Evolutionary conservation across 2,113 vertebrate genomes (phyloP).

Genomic region (Danionella cerebrum): DNA sequence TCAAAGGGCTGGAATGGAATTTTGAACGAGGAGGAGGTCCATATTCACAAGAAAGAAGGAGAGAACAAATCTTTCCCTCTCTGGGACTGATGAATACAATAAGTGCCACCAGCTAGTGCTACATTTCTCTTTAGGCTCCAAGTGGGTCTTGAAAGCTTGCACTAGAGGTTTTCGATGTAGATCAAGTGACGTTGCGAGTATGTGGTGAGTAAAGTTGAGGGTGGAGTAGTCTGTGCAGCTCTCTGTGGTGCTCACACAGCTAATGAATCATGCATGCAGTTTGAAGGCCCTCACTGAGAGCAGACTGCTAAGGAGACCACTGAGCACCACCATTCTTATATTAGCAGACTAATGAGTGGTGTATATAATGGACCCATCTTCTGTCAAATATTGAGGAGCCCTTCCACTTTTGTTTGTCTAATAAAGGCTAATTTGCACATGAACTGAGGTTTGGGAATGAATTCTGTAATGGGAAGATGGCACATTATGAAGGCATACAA

Average conservation of each 20-base stretch:
- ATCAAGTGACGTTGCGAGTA: not conserved
- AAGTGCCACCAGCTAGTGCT: constrained; percentile 21
- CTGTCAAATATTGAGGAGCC: not conserved
- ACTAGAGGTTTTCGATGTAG: not conserved
- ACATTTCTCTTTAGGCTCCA: not conserved
- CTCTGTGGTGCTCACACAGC: not conserved
- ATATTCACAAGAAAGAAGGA: constrained; percentile 38
- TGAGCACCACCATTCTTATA: not conserved
- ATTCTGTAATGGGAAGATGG: not conserved
- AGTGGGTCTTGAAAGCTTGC: not conserved
- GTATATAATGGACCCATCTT: constrained; percentile 8
- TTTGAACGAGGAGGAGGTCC: constrained; percentile 25
- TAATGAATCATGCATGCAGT: constrained; percentile 37
- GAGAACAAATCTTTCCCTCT: constrained; percentile 31
- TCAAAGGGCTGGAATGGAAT: constrained; percentile 36
- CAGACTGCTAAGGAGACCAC: constrained; percentile 20
- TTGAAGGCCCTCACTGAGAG: constrained; percentile 20
- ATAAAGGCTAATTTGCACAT: constrained; percentile 1
- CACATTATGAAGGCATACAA: not conserved
- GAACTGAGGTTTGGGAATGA: not conserved
- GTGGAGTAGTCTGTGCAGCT: constrained; percentile 17
- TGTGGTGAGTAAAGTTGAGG: constrained; percentile 21
- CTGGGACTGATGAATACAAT: constrained; percentile 32
- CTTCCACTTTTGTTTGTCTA: not conserved
- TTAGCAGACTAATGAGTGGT: constrained; percentile 4